A percentile compares a stretch with the other conserved stretches of the same genome.
Conservation (phyloP, 2,113 vertebrate species). For the Cercocebus atys region DNA sequence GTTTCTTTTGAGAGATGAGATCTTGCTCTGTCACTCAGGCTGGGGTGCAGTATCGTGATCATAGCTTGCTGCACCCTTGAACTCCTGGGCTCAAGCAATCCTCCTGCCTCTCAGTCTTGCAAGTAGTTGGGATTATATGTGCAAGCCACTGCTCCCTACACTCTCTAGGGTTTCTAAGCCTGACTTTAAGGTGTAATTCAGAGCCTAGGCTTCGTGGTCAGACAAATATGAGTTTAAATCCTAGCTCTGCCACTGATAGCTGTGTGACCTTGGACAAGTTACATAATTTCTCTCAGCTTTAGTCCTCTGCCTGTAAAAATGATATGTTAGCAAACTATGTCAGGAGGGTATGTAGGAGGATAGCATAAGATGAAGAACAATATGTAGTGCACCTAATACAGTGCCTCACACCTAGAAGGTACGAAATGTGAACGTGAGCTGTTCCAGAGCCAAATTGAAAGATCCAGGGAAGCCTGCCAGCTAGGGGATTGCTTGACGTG, state of each 20-base stretch:
- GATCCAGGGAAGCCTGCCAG: background rate
- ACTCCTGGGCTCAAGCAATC: background rate
- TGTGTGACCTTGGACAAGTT: slow-evolving; percentile 25
- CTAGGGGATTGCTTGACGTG: background rate
- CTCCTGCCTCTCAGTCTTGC: background rate
- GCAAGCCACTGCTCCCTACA: background rate
- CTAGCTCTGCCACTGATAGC: background rate
- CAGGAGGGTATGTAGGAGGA: background rate
- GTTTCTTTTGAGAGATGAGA: background rate
- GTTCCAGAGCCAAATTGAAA: background rate
- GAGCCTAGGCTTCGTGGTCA: background rate
- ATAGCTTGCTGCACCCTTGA: background rate
- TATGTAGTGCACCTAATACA: background rate
- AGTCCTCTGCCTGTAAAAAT: slow-evolving; percentile 3
- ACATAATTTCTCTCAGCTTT: background rate
- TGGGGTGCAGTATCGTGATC: background rate
- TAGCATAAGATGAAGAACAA: background rate
- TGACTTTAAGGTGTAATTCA: background rate
- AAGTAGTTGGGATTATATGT: background rate
- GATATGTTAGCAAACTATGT: background rate
- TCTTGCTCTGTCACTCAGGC: background rate
- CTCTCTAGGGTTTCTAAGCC: background rate
- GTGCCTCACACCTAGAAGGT: background rate
- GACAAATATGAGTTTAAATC: background rate
- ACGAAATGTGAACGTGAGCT: background rate